These are phyloP conservation scores for Lepidochitona cinerea DNA, from an alignment of 2,888 invertebrate genomes.

Conservation along the genomic window DNA sequence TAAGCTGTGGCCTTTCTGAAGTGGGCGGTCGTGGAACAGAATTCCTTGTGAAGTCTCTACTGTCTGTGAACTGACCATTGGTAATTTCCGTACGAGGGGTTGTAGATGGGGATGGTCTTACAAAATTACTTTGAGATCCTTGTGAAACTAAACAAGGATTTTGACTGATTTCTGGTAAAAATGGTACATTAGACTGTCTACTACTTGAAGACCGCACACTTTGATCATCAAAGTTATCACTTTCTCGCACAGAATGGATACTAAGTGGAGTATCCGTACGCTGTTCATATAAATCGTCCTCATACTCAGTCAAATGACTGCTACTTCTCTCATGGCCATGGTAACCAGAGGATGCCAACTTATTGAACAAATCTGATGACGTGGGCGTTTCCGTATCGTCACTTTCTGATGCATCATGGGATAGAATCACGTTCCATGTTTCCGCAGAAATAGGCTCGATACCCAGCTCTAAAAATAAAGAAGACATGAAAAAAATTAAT, in stretches of 20 bases:
- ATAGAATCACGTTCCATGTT: conserved; percentile 54
- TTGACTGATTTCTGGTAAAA: conserved; percentile 52
- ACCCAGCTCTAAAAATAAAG: conserved; percentile 37
- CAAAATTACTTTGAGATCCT: conserved; percentile 17
- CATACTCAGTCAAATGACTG: neutral
- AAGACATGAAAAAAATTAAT: too few relatives aligned
- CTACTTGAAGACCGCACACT: neutral
- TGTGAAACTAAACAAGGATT: conserved; percentile 54
- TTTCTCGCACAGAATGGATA: conserved; percentile 15
- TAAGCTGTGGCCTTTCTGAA: neutral
- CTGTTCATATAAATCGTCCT: neutral
- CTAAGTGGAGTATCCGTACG: neutral
- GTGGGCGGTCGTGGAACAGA: neutral
- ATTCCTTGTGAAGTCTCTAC: neutral
- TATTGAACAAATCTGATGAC: neutral
- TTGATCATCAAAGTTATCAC: conserved; percentile 24
- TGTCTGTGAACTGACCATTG: too few relatives aligned
- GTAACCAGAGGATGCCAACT: neutral
- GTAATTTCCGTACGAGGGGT: too few relatives aligned
- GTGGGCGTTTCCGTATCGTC: neutral
- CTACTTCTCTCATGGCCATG: neutral
- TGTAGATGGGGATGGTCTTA: neutral
- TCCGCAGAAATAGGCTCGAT: conserved; percentile 46
- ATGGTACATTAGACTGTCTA: conserved; percentile 24
- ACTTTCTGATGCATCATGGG: conserved; percentile 37